Base-by-base conservation (phyloP, 1,140 invertebrate species). In the Nasonia giraulti region DNA sequence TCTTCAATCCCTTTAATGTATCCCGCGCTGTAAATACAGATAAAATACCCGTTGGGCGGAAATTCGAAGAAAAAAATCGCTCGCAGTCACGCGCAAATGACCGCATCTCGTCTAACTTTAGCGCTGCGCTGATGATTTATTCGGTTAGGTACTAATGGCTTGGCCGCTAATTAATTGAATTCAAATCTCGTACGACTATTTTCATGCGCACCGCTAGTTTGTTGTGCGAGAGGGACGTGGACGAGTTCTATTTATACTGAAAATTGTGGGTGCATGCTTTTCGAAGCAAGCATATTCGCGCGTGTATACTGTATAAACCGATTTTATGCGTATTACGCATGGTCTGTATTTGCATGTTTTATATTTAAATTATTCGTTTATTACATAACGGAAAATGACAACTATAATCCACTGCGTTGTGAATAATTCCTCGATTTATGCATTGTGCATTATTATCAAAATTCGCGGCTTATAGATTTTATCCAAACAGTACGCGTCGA, bases 1-100 rank as follows among this genome's bases (percentile, higher is more conserved):
- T 75, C 74, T 75, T 47, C 7, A 75, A 75, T 75, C 74, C 14
- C 17, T 47, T 75, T 75, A 75, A 75, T 75, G 37, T n/a, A 75
- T 33, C 5, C 0, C 37, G 37, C 14, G 37, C 0, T 37, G 31
- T 4, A 66, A 66, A 17, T 66, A 47, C 74, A 33, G 37, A 76
- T 12, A 37, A 76, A 23, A 20, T 50, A 62, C 11, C 23, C 23
- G 76, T 12, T 14, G 4, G 4, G 17, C 14, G 50, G 11, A 55
- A 55, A 17, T 14, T 55, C 5, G n/a, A 10, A 76, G 3, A 47
- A 76, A 31, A 77, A 55, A 78, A 78, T 78, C 14, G n/a, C 17
- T 31, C 31, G 8, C 47, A 23, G 5, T 76, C 75, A 50, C 40
- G 75, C 37, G 40, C 40, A 44, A 76, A 76, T 50, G 40, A 10